Evolutionary conservation across 2,113 vertebrate species (phyloP).

Genomic region (Xenopus tropicalis): UCB_Xtro_10.0 CM004452.2:16295001-16295500

Average conservation of each 20-base stretch:
- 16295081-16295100: no score
- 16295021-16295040: no score
- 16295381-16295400: not conserved
- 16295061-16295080: no score
- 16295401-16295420: constrained; percentile 15
- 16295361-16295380: not conserved
- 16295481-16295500: constrained; percentile 32
- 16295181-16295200: not conserved
- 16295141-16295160: no score
- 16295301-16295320: not conserved
- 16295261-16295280: not conserved
- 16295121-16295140: no score
- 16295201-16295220: not conserved
- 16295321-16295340: not conserved
- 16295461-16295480: constrained; percentile 39
- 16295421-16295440: constrained; percentile 10
- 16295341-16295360: constrained; percentile 11
- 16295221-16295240: not conserved
- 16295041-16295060: no score
- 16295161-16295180: no score
- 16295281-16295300: not conserved
- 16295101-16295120: no score
- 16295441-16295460: constrained; percentile 3
- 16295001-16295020: no score
- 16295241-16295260: not conserved